Evolutionary conservation across 2,888 invertebrate genomes (phyloP).

Genomic region (Perdita meconis): DNA sequence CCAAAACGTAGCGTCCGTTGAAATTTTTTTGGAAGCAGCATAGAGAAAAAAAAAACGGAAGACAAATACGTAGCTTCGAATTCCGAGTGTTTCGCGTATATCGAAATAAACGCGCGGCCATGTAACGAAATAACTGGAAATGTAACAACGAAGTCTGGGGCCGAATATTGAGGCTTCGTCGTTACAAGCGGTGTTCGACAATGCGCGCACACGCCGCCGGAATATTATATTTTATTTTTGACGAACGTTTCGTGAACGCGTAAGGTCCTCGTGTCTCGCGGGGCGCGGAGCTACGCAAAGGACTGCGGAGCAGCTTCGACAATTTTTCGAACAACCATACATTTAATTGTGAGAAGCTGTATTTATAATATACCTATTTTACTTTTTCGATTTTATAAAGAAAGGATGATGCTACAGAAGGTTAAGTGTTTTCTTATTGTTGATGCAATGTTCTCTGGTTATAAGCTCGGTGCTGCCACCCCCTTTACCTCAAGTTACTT

Average conservation of each 20-base stretch:
- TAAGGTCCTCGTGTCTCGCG: not conserved
- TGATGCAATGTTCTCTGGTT: too few relatives aligned
- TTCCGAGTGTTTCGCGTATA: not conserved
- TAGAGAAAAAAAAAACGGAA: not conserved
- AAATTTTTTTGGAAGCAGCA: conserved; percentile 12
- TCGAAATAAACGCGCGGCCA: not conserved
- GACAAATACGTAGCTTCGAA: not conserved
- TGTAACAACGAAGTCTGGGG: too few relatives aligned
- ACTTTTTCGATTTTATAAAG: too few relatives aligned
- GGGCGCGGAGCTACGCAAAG: not conserved
- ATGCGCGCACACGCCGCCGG: not conserved
- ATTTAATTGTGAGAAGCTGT: too few relatives aligned
- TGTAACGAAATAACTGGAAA: not conserved
- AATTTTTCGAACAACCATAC: too few relatives aligned
- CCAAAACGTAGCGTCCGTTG: not conserved
- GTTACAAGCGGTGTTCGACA: not conserved
- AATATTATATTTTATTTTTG: not conserved
- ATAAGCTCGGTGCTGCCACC: too few relatives aligned
- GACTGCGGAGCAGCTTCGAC: too few relatives aligned
- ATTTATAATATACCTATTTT: too few relatives aligned
- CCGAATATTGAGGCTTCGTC: not conserved
- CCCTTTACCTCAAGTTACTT: too few relatives aligned
- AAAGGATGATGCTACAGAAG: too few relatives aligned
- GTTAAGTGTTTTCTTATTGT: too few relatives aligned
- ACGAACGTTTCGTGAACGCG: not conserved